phyloP scores from a whole-genome alignment of 1,140 invertebrate genomes.

The Drosophila oshimai region DNA sequence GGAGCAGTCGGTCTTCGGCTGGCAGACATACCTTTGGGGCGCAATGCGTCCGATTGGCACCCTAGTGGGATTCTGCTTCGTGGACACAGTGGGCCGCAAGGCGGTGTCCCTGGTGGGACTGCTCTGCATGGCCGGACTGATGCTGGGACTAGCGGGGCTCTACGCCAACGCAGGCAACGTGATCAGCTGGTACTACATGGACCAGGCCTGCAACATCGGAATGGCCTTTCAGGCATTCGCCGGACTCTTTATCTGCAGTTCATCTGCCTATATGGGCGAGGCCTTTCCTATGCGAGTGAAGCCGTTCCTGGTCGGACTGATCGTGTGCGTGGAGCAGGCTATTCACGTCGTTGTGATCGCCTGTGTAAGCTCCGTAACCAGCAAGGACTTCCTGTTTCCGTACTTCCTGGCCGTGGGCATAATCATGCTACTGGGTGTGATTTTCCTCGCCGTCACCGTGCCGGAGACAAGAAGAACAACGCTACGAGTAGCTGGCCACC shows the following conservation, averaged over 20 bases:
- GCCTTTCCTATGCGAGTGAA: constrained; percentile 64
- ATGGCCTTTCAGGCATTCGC: constrained; percentile 61
- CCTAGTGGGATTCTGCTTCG: constrained; percentile 8
- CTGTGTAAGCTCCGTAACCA: neutral
- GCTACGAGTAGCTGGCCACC: constrained; percentile 44
- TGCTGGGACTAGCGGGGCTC: constrained; percentile 52
- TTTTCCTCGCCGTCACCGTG: constrained; percentile 36
- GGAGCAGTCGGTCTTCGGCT: constrained; percentile 7
- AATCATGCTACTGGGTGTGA: constrained; percentile 34
- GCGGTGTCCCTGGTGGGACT: constrained; percentile 38
- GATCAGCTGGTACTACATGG: constrained; percentile 22
- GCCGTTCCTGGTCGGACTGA: constrained; percentile 44
- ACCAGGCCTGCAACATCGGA: constrained; percentile 29
- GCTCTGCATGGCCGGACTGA: constrained; percentile 50
- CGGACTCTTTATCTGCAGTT: constrained; percentile 54
- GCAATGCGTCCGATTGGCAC: constrained; percentile 44
- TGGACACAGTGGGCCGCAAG: constrained; percentile 64
- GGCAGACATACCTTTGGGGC: constrained; percentile 49
- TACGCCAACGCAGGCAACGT: constrained; percentile 17
- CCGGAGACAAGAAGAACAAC: constrained; percentile 58
- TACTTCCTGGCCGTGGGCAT: constrained; percentile 61
- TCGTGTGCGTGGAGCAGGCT: constrained; percentile 53
- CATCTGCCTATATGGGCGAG: constrained; percentile 58
- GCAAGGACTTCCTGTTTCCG: constrained; percentile 1
- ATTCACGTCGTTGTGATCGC: constrained; percentile 64